Conservation (phyloP, 1,140 invertebrate genomes). For the Aplysia californica region DNA sequence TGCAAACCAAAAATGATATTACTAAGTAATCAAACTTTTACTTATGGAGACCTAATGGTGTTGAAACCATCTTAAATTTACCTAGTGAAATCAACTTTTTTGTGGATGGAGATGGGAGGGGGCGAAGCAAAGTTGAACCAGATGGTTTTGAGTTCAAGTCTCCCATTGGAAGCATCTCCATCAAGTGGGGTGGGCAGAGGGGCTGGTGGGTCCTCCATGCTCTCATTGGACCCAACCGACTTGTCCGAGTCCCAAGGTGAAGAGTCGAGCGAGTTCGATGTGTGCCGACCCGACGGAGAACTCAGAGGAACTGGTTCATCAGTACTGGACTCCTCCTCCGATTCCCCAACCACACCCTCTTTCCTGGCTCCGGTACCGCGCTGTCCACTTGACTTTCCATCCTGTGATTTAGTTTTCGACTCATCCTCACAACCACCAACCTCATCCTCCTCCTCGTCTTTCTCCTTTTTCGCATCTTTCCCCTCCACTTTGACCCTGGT, state of each 20-base stretch:
- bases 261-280: constrained; percentile 35
- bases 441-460: constrained; percentile 24
- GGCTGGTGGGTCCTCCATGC: neutral
- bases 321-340: constrained; percentile 28
- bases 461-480: neutral
- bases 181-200: constrained; percentile 44
- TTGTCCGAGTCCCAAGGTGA: constrained; percentile 54
- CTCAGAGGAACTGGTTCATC: constrained; percentile 32
- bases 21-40: too few species aligned
- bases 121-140: constrained; percentile 99
- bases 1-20: too few species aligned
- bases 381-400: too few species aligned
- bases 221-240: constrained; percentile 48
- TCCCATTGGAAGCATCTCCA: constrained; percentile 68
- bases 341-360: neutral
- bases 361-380: too few species aligned
- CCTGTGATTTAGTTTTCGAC: too few species aligned
- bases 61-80: too few species aligned
- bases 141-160: constrained; percentile 86
- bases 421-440: too few species aligned
- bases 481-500: constrained; percentile 21
- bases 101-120: constrained; percentile 90
- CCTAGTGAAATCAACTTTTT: constrained; percentile 95
- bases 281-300: constrained; percentile 25
- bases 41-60: too few species aligned